Percentiles rank a stretch among this genome's conserved stretches.
Evolutionary conservation across 2,797 vertebrate species (phyloP).

Genomic region (Miichthys miiuy): DNA sequence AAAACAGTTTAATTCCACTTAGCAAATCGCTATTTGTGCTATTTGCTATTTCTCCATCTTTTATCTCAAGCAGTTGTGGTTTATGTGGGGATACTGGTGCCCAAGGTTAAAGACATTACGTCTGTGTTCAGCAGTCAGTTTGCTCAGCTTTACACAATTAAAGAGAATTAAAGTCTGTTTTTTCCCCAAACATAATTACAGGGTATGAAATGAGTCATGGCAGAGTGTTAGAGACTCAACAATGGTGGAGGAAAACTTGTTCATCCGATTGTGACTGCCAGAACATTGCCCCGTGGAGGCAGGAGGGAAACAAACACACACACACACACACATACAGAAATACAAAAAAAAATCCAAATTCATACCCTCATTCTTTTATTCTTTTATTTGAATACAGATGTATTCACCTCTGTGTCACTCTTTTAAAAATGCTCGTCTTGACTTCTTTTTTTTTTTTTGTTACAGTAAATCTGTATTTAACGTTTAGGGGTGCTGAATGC

Average conservation of each 20-base stretch:
- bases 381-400: slow-evolving; percentile 60
- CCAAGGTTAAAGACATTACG: slow-evolving; percentile 69
- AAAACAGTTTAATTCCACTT: background rate
- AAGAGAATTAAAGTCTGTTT: slow-evolving; percentile 79
- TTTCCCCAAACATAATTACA: slow-evolving; percentile 78
- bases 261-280: slow-evolving; percentile 80
- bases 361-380: slow-evolving; percentile 66
- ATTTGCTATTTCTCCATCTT: slow-evolving; percentile 19
- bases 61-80: slow-evolving; percentile 52
- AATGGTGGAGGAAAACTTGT: slow-evolving; percentile 79
- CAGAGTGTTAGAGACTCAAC: slow-evolving; percentile 65
- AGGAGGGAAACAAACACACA: slow-evolving; percentile 67
- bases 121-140: slow-evolving; percentile 54
- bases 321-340: slow-evolving; percentile 14
- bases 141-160: slow-evolving; percentile 75
- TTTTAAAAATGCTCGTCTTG: slow-evolving; percentile 41
- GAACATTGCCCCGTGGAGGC: slow-evolving; percentile 77
- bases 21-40: slow-evolving; percentile 3
- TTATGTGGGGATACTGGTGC: slow-evolving; percentile 57
- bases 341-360: slow-evolving; percentile 69
- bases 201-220: slow-evolving; percentile 79
- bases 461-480: slow-evolving; percentile 50
- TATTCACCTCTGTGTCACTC: slow-evolving; percentile 58
- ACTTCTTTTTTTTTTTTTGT: slow-evolving; percentile 21
- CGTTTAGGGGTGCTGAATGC: slow-evolving; percentile 38